These are phyloP conservation scores for Mola mola DNA, from an alignment of 2,113 vertebrate species.

Conservation along the genomic window DNA sequence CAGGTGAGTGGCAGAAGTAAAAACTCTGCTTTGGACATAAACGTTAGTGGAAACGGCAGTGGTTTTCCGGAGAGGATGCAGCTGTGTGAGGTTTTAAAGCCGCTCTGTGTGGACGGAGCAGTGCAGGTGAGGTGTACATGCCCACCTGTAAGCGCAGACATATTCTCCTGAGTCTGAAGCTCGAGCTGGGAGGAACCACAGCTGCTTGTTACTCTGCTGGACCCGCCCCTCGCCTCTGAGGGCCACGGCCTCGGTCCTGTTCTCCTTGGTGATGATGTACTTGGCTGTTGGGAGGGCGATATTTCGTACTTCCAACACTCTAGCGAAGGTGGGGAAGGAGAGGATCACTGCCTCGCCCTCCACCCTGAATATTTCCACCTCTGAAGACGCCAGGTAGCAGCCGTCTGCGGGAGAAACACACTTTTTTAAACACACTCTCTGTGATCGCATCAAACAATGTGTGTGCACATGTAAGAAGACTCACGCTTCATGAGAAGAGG, in stretches of 20 bases:
- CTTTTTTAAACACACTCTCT: neutral
- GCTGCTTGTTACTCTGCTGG: constrained; percentile 48
- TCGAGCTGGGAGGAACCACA: constrained; percentile 88
- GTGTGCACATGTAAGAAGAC: neutral
- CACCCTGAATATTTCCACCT: constrained; percentile 64
- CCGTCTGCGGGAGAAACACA: constrained; percentile 46
- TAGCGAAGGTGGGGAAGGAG: constrained; percentile 74
- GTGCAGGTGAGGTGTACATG: too few species aligned
- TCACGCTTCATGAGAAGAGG: constrained; percentile 60
- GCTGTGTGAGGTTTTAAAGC: neutral
- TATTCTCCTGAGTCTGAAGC: constrained; percentile 86
- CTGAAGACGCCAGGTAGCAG: constrained; percentile 59
- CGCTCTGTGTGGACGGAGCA: too few species aligned
- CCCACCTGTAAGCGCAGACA: constrained; percentile 84
- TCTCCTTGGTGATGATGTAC: constrained; percentile 46
- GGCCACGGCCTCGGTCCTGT: constrained; percentile 10
- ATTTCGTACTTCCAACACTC: constrained; percentile 42
- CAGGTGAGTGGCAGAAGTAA: too few species aligned
- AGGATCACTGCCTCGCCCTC: constrained; percentile 86
- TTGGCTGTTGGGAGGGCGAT: constrained; percentile 26
- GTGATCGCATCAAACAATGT: neutral
- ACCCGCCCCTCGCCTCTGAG: constrained; percentile 67
- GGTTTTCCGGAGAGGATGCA: too few species aligned
- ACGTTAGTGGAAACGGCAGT: too few species aligned
- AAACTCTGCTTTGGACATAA: too few species aligned